Conservation (phyloP, 2,797 vertebrate species). For the Halcyon chelicuti region DNA sequence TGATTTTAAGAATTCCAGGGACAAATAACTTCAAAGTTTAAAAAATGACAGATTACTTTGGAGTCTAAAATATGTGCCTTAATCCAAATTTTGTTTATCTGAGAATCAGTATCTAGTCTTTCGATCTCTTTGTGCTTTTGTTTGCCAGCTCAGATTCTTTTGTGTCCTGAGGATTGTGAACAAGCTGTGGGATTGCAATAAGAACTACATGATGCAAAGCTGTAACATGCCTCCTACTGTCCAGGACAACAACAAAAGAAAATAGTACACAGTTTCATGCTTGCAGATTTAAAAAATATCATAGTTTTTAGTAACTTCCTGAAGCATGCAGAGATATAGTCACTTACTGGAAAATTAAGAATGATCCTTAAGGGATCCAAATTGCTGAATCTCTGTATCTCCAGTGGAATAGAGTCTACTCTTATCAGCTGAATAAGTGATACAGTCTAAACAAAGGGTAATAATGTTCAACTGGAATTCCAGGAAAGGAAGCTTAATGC, state of each 20-base stretch:
- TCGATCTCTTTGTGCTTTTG: background rate
- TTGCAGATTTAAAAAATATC: background rate
- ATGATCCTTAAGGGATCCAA: background rate
- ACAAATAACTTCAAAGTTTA: background rate
- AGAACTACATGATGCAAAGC: background rate
- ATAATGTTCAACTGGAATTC: slow-evolving; percentile 64
- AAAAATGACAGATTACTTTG: background rate
- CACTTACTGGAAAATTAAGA: slow-evolving; percentile 3
- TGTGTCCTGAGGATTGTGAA: background rate
- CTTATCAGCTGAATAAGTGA: slow-evolving; percentile 59
- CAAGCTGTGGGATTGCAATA: background rate
- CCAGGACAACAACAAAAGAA: background rate
- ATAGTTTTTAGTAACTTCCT: background rate
- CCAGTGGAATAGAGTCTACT: background rate
- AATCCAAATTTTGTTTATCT: background rate
- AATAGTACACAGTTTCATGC: background rate
- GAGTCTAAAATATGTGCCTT: background rate
- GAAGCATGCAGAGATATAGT: background rate
- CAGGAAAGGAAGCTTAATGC: slow-evolving; percentile 64
- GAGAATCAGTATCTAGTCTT: background rate
- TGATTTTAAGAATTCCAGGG: background rate
- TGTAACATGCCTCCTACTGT: background rate
- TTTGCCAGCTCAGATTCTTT: background rate
- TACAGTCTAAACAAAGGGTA: slow-evolving; percentile 67
- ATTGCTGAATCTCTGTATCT: slow-evolving; percentile 12